A percentile compares a stretch with the other conserved stretches of the same genome.
These are phyloP conservation scores for Electrona antarctica DNA, from an alignment of 2,113 vertebrate genomes.

Conservation along the genomic window DNA sequence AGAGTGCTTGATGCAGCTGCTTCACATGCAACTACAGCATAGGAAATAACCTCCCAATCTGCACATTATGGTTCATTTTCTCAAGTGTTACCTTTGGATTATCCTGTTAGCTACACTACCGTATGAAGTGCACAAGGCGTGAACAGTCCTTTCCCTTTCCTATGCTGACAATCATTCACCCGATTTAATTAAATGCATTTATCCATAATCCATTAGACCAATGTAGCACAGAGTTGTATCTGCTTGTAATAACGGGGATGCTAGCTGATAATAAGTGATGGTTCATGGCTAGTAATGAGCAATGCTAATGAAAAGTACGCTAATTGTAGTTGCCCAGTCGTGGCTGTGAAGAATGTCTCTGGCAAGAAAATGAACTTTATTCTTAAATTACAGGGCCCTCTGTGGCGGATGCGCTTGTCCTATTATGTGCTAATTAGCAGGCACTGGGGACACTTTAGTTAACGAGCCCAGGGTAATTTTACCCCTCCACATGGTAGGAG, in stretches of 20 bases:
- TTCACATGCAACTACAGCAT: neutral
- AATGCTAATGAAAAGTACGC: slow-evolving; percentile 63
- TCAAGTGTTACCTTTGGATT: too few relatives aligned
- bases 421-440: slow-evolving; percentile 81
- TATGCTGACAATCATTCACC: neutral
- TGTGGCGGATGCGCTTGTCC: slow-evolving; percentile 66
- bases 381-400: slow-evolving; percentile 69
- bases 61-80: too few relatives aligned
- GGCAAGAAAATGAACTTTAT: slow-evolving; percentile 68
- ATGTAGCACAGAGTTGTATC: neutral
- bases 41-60: neutral
- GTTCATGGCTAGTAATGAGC: slow-evolving; percentile 58
- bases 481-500: slow-evolving; percentile 56
- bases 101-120: too few relatives aligned
- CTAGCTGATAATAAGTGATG: slow-evolving; percentile 65
- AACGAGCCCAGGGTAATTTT: slow-evolving; percentile 75
- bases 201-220: neutral
- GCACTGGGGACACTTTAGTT: slow-evolving; percentile 73
- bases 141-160: neutral
- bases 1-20: neutral
- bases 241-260: slow-evolving; percentile 32
- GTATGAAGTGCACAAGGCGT: too few relatives aligned
- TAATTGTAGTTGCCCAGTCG: slow-evolving; percentile 65
- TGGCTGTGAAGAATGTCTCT: slow-evolving; percentile 64
- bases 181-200: too few relatives aligned